phyloP scores from a whole-genome alignment of 2,888 invertebrate genomes.

The Synanthedon vespiformis region DNA sequence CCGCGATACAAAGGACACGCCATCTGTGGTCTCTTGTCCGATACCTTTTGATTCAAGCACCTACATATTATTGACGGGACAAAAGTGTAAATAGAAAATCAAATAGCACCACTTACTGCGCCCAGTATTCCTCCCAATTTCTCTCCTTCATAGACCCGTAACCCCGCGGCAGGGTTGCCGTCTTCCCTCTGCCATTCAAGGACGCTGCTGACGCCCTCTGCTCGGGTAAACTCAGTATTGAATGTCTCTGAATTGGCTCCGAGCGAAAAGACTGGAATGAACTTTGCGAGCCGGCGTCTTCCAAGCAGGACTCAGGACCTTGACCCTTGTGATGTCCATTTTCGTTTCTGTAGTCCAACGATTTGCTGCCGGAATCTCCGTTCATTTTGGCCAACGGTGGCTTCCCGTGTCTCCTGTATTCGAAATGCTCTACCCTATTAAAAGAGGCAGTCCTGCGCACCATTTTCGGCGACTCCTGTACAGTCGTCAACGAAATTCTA shows the following conservation, averaged over 20 bases:
- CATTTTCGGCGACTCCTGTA: slow-evolving; percentile 53
- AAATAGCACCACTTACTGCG: slow-evolving; percentile 37
- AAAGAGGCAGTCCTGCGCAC: slow-evolving; percentile 38
- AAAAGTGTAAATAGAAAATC: no score
- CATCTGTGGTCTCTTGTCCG: no score
- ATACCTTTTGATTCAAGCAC: no score
- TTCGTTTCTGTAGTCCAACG: slow-evolving; percentile 18
- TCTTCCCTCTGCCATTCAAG: slow-evolving; percentile 39
- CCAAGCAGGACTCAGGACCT: slow-evolving; percentile 43
- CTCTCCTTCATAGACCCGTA: slow-evolving; percentile 54
- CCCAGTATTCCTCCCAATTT: slow-evolving; percentile 65
- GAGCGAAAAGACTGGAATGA: slow-evolving; percentile 55
- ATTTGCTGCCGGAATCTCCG: slow-evolving; percentile 24
- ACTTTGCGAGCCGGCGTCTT: slow-evolving; percentile 40
- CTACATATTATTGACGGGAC: no score
- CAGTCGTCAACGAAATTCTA: slow-evolving; percentile 42
- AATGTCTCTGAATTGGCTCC: slow-evolving; percentile 42
- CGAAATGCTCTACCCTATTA: slow-evolving; percentile 32
- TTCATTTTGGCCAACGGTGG: slow-evolving; percentile 27
- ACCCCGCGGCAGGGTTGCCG: slow-evolving; percentile 52
- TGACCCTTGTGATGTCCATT: slow-evolving; percentile 25
- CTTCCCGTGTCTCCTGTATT: slow-evolving; percentile 28
- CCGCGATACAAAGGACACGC: no score
- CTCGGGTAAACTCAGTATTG: slow-evolving; percentile 45
- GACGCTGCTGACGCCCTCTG: slow-evolving; percentile 34